phyloP scores from a whole-genome alignment of 2,888 invertebrate species.

The Tenthredo notha region DNA sequence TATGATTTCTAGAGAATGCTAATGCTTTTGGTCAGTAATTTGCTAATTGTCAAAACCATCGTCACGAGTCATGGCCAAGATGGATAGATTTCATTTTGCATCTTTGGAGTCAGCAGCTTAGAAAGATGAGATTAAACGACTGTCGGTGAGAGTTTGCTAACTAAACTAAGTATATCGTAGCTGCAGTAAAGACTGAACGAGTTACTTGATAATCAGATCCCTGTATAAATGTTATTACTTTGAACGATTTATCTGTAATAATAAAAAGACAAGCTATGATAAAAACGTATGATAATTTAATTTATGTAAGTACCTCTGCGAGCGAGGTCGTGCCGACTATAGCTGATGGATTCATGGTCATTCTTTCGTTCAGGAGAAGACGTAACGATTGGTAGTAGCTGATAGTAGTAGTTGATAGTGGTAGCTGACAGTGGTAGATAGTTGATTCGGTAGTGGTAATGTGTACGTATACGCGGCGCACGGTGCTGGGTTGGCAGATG shows the following conservation, averaged over 20 bases:
- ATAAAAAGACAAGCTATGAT: constrained; percentile 57
- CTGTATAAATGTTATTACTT: constrained; percentile 22
- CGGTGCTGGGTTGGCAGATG: constrained; percentile 76
- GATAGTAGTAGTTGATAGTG: constrained; percentile 69
- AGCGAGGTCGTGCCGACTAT: constrained; percentile 76
- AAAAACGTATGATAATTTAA: constrained; percentile 64
- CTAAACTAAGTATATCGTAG: not conserved
- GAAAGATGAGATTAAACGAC: not conserved
- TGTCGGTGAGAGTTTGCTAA: not conserved
- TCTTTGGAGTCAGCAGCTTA: too few relatives aligned
- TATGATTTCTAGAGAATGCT: not conserved
- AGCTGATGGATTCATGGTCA: constrained; percentile 69
- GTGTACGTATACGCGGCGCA: constrained; percentile 77
- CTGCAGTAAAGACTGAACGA: constrained; percentile 34
- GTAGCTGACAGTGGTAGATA: constrained; percentile 72
- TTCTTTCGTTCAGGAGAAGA: constrained; percentile 75
- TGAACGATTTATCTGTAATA: constrained; percentile 21
- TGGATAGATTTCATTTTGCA: not conserved
- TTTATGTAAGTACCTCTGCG: constrained; percentile 75
- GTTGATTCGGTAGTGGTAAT: constrained; percentile 76
- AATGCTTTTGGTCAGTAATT: not conserved
- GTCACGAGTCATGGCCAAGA: too few relatives aligned
- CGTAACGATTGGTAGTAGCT: constrained; percentile 75
- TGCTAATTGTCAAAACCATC: not conserved
- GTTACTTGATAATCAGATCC: constrained; percentile 30